Percentiles rank a stretch among this genome's conserved stretches.
These are phyloP conservation scores for Solenopsis fugax DNA, from an alignment of 1,140 invertebrate species.

Conservation along the genomic window DNA sequence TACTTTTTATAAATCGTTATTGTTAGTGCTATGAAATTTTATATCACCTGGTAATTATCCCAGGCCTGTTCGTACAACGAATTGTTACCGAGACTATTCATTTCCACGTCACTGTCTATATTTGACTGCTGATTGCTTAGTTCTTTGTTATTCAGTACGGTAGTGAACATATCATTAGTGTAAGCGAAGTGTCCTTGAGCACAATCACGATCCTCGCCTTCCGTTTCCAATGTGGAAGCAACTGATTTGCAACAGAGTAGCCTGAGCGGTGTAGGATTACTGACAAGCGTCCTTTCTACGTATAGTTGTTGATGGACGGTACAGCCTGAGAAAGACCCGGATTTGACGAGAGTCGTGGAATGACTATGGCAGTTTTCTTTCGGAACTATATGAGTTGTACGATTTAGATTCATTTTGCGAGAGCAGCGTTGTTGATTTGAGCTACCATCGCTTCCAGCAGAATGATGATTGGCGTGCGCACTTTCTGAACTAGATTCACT, in stretches of 20 bases:
- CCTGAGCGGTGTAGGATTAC: conserved; percentile 87
- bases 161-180: conserved; percentile 79
- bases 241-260: conserved; percentile 77
- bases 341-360: conserved; percentile 88
- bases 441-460: conserved; percentile 83
- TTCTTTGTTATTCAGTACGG: conserved; percentile 78
- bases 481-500: conserved; percentile 89
- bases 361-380: conserved; percentile 75
- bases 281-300: conserved; percentile 88
- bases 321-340: conserved; percentile 89
- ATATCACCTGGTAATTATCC: conserved; percentile 93
- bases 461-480: conserved; percentile 79
- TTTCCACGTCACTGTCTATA: conserved; percentile 85
- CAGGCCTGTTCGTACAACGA: conserved; percentile 95
- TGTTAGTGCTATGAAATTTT: conserved; percentile 19
- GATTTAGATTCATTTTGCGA: conserved; percentile 77
- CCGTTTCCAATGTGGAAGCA: conserved; percentile 83
- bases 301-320: conserved; percentile 86
- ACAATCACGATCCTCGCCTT: conserved; percentile 82
- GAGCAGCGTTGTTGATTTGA: conserved; percentile 80
- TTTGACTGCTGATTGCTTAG: conserved; percentile 76
- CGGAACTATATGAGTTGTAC: conserved; percentile 71
- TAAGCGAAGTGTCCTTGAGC: conserved; percentile 68
- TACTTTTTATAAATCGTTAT: not conserved
- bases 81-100: conserved; percentile 87